These are phyloP conservation scores for Hemibagrus guttatus DNA, from an alignment of 2,797 vertebrate genomes.

Conservation along the genomic window DNA sequence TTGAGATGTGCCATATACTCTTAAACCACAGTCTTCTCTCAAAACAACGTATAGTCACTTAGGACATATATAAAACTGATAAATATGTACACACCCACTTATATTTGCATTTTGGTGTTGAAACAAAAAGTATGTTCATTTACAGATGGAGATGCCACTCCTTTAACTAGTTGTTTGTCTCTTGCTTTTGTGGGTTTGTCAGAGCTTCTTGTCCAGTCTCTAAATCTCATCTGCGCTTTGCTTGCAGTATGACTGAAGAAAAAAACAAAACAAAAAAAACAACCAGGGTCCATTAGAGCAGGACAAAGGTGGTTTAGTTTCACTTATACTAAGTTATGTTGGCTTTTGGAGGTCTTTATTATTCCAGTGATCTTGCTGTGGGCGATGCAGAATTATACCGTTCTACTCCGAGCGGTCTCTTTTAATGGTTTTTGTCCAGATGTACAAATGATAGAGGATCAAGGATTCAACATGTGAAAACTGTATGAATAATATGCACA, in stretches of 20 bases:
- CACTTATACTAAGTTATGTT: slow-evolving; percentile 1
- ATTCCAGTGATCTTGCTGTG: slow-evolving; percentile 22
- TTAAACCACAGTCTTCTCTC: slow-evolving; percentile 70
- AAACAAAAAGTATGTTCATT: slow-evolving; percentile 44
- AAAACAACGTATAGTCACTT: slow-evolving; percentile 70
- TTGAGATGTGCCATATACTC: slow-evolving; percentile 80
- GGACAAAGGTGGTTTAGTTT: slow-evolving; percentile 7
- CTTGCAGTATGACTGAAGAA: slow-evolving; percentile 62
- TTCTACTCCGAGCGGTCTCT: slow-evolving; percentile 2
- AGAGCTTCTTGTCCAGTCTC: slow-evolving; percentile 66
- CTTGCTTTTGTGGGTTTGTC: slow-evolving; percentile 68
- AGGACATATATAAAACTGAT: slow-evolving; percentile 61
- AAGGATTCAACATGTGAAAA: slow-evolving; percentile 39
- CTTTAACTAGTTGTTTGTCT: slow-evolving; percentile 63
- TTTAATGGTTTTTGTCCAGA: slow-evolving; percentile 18
- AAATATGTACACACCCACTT: slow-evolving; percentile 54
- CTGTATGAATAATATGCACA: slow-evolving; percentile 49
- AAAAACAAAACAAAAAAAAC: not conserved
- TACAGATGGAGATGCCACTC: slow-evolving; percentile 68
- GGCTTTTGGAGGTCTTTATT: slow-evolving; percentile 29
- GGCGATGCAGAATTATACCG: slow-evolving; percentile 4
- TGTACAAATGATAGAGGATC: slow-evolving; percentile 18
- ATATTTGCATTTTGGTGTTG: slow-evolving; percentile 68
- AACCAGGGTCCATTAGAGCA: slow-evolving; percentile 30
- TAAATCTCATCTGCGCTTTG: slow-evolving; percentile 62